Evolutionary conservation across 2,113 vertebrate genomes (phyloP).

Genomic region (Chauna torquata): DNA sequence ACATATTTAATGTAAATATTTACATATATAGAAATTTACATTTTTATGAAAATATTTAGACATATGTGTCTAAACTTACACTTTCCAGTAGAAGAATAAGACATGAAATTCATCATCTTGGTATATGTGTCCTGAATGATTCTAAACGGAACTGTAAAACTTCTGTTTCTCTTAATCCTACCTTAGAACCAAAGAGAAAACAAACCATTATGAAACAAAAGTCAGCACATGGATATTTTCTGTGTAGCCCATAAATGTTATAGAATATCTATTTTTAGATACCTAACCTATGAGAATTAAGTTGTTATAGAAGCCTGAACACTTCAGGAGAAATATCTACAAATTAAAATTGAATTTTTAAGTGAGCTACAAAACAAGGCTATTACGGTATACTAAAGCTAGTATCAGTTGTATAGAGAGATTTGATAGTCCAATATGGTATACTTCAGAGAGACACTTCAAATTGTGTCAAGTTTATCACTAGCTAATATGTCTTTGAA

Average conservation of each 20-base stretch:
- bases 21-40: background rate
- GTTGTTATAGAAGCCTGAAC: background rate
- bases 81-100: background rate
- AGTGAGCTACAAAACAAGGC: background rate
- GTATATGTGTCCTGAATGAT: background rate
- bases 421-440: background rate
- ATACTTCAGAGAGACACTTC: background rate
- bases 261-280: background rate
- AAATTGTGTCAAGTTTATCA: background rate
- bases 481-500: background rate
- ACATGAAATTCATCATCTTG: background rate
- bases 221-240: background rate
- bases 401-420: background rate
- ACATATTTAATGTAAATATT: background rate
- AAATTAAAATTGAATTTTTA: slow-evolving; percentile 14
- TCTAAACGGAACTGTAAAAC: background rate
- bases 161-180: background rate
- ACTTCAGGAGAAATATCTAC: background rate
- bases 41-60: background rate
- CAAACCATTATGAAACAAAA: background rate
- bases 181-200: background rate
- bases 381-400: background rate
- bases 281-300: background rate
- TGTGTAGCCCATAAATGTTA: background rate
- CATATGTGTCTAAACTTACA: background rate